Base-by-base conservation (phyloP, 2,797 vertebrate genomes). In the Enteromius afrohamiltoni region DNA sequence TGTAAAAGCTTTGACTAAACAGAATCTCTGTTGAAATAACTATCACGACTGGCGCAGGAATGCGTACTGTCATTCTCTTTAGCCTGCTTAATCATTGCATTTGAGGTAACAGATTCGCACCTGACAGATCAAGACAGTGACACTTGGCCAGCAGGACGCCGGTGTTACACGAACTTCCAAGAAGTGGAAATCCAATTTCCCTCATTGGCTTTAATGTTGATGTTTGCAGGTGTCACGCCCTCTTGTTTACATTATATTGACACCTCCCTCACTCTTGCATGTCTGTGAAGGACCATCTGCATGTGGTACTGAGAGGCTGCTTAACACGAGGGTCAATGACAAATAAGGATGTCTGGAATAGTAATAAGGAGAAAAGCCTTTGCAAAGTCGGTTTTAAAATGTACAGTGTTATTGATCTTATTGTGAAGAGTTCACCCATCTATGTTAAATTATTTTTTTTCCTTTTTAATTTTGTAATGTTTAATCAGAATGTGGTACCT, bases 201-300 rank as follows among this genome's bases (percentile, higher is more conserved):
- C 80, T 10, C 71, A 65, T 53, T 53, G 60, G 17, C 21, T 83
- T 78, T 62, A 62, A 83, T 70, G 65, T 31, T 49, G 29, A 78
- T 51, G 75, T 70, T 83, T 60, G 65, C 69, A 60, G 14, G 42
- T 62, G 82, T 83, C 64, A 64, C 75, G 53, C 65, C 82, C 64
- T 83, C 64, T 62, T 74, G 53, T 74, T 83, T 55, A 53, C 62
- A 71, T 51, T 9, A n/a, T 10, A 49, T 51, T 58, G 74, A 45
- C 51, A 29, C 51, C 64, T 40, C 79, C 60, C 3, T 29, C 60
- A 23, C 77, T 79, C 62, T 1, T 67, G 78, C 53, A 49, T 81
- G 53, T 74, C 42, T 51, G 26, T 49, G 37, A 77, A 29, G 55
- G 21, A 19, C 17, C 23, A 42, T 77, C 34, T 62, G 68, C 17